Base-by-base conservation (phyloP, 2,888 invertebrate genomes). In the Acronicta alni region DNA sequence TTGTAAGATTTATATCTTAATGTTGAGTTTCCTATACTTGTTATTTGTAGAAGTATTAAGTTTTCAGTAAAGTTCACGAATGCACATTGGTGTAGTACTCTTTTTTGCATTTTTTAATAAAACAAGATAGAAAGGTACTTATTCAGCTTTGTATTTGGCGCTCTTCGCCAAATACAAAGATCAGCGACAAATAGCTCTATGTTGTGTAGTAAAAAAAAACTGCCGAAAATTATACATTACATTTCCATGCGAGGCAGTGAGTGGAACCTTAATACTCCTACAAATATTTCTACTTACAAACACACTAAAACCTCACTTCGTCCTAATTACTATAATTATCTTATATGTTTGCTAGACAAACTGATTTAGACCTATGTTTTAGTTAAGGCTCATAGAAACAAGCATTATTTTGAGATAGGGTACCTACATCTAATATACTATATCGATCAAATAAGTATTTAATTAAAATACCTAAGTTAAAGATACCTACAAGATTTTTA, bases 321-420 rank as follows among this genome's bases (percentile, higher is more conserved):
- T 77, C 77, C 77, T 61, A 14, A 55, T 54, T 43, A 53, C 51
- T 35, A 35, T 6, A 7, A 67, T 45, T 55, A 56, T 61, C 49
- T 60, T 55, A 67, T 67, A 63, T 47, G 64, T 67, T 62, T 68
- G 70, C 68, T 79, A 77, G 73, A 66, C 64, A 75, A 72, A 75
- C 77, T 75, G 58, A 79, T 72, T 75, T 79, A 70, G 77, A 72
- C 68, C 61, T 64, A 61, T 53, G 37, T 51, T 56, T 62, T 70
- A 67, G 53, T 48, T 60, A 65, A 32, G 42, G 41, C 41, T 58
- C 47, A 53, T 66, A 68, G 37, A 43, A n/a, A 47, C 35, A 56
- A 73, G 32, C 30, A 42, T 44, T 56, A 15, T 8, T 38, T 67
- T 63, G 1, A 3, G 26, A 44, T 63, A 42, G 58, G 35, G 41